Percentiles rank a stretch among this genome's conserved stretches.
phyloP scores from a whole-genome alignment of 2,797 vertebrate species.

The Ctenopoma kingsleyae region DNA sequence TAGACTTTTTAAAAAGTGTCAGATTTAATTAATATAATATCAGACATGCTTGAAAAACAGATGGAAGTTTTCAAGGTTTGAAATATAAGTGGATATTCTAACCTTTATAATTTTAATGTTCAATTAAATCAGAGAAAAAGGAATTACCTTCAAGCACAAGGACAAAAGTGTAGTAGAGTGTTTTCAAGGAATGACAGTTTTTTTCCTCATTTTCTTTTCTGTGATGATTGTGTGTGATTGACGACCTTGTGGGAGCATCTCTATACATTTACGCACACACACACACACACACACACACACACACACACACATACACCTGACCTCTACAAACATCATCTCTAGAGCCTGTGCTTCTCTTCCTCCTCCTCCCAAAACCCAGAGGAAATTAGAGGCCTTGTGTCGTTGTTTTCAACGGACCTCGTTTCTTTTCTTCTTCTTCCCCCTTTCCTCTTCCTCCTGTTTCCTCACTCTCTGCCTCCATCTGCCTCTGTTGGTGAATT shows the following conservation, averaged over 20 bases:
- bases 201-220: not conserved
- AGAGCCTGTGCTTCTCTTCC: conserved; percentile 26
- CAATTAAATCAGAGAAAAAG: conserved; percentile 17
- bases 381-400: conserved; percentile 92
- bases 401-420: conserved; percentile 92
- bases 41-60: not conserved
- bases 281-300: conserved; percentile 22
- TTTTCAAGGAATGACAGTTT: conserved; percentile 1
- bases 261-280: conserved; percentile 22
- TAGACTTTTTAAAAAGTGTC: too few species aligned
- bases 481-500: conserved; percentile 91
- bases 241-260: conserved; percentile 59
- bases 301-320: conserved; percentile 48
- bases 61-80: conserved; percentile 15
- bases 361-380: conserved; percentile 87
- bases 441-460: conserved; percentile 27
- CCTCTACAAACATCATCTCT: conserved; percentile 59
- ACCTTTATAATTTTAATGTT: not conserved
- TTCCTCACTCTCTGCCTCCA: conserved; percentile 34
- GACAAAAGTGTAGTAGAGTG: conserved; percentile 6
- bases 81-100: conserved; percentile 12
- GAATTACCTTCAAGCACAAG: conserved; percentile 30
- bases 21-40: not conserved
- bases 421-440: conserved; percentile 88
- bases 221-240: conserved; percentile 51